phyloP scores from a whole-genome alignment of 64 coral and sea anemone species.

The Montipora efflorescens region DNA sequence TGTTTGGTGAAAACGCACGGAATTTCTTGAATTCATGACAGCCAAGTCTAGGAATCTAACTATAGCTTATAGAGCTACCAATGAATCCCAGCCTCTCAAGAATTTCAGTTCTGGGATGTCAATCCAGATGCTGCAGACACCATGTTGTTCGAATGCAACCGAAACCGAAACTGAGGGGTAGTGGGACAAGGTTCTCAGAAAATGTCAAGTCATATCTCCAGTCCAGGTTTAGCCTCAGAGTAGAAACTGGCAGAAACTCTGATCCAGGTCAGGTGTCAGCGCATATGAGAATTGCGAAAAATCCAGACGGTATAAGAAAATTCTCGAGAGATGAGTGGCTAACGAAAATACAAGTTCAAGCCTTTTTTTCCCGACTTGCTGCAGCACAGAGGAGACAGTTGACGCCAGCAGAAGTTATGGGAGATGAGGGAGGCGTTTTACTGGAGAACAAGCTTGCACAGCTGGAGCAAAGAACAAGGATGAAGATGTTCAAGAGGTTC shows the following conservation, averaged over 20 bases:
- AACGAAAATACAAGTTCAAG: conserved; percentile 36
- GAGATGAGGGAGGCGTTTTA: conserved; percentile 12
- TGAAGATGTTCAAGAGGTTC: conserved; percentile 51
- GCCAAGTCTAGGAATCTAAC: background rate
- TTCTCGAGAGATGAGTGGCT: conserved; percentile 63
- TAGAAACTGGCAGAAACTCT: conserved; percentile 56
- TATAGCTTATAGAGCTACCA: background rate
- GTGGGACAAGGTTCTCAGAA: conserved; percentile 12
- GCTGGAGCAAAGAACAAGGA: conserved; percentile 32
- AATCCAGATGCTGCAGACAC: no score
- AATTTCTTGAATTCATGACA: background rate
- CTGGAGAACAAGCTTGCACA: conserved; percentile 12
- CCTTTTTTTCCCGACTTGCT: background rate
- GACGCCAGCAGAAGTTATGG: background rate
- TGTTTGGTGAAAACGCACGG: no score
- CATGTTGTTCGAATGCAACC: no score
- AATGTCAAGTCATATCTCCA: conserved; percentile 36
- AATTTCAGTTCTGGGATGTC: no score
- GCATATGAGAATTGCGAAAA: conserved; percentile 43
- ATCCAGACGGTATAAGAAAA: conserved; percentile 15
- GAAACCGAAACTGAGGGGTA: conserved; percentile 6
- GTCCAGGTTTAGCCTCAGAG: conserved; percentile 19
- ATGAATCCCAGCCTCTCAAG: background rate
- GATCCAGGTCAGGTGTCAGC: conserved; percentile 49
- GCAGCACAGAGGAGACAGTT: background rate